Evolutionary conservation across 2,113 vertebrate species (phyloP), one percentile per base, ranked within the genome.

Genomic region (Rhinogobius similis): DNA sequence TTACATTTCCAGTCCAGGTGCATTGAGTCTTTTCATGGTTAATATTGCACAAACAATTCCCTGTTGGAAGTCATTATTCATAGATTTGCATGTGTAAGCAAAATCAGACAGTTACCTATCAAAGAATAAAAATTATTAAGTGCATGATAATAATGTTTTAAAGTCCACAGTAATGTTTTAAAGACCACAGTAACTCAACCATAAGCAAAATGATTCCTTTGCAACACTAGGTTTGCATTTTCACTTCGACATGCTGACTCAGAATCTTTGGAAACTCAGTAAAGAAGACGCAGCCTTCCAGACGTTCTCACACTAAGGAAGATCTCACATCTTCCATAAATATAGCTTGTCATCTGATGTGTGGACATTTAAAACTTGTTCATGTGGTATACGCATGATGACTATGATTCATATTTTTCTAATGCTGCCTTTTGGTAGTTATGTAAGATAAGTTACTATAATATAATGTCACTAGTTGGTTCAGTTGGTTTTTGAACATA

Each of bases 271-370:
- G 83, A 86, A 75, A 76, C 44, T 61, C 26, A 59, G 63, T 62
- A 44, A n/a, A 27, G 38, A n/a, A 27, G 32, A 63, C 27, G 75
- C 64, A 76, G 75, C 43, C 36, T 12, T 20, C 26, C 24, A 77
- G 48, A 50, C 50, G 75, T 87, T 90, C 85, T 78, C 87, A 83
- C 62, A 39, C 72, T 39, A 53, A 76, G 79, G 44, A 82, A 67
- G 38, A 62, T 79, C 79, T 65, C 46, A 59, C 38, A 67, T 58
- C 18, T 44, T 78, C 53, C 76, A 77, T 67, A 77, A 82, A 81
- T 67, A 76, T 43, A 73, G 77, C 1, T 7, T 29, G 82, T 12
- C 78, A 85, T 79, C 43, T 39, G 41, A 70, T 27, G 14, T 61
- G 52, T 24, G 21, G 52, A 20, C 16, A 61, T n/a, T 61, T 61